These are phyloP conservation scores for Sebastes iracundus DNA, from an alignment of 2,797 vertebrate genomes.

Conservation along the genomic window DNA sequence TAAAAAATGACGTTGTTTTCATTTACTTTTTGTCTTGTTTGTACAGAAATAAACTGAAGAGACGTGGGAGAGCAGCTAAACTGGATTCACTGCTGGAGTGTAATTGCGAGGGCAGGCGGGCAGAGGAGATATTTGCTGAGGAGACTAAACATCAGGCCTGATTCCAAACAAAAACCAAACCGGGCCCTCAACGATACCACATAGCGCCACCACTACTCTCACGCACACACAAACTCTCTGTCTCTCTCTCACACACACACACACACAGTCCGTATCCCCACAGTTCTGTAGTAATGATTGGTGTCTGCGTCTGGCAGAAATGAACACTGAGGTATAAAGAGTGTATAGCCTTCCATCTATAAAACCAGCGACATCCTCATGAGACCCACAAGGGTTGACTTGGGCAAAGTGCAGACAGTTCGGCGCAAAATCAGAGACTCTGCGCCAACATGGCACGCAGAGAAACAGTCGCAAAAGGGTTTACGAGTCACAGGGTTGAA, in stretches of 20 bases:
- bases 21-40: slow-evolving; percentile 20
- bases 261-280: slow-evolving; percentile 63
- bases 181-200: slow-evolving; percentile 76
- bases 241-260: slow-evolving; percentile 19
- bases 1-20: slow-evolving; percentile 9
- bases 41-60: slow-evolving; percentile 40
- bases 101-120: slow-evolving; percentile 70
- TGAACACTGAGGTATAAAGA: slow-evolving; percentile 77
- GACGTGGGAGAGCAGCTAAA: slow-evolving; percentile 45
- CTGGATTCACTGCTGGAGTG: slow-evolving; percentile 57
- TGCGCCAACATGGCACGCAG: slow-evolving; percentile 58
- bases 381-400: slow-evolving; percentile 70
- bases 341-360: slow-evolving; percentile 72
- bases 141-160: slow-evolving; percentile 80
- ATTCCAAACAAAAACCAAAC: slow-evolving; percentile 81
- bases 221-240: slow-evolving; percentile 56
- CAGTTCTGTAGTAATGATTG: slow-evolving; percentile 83
- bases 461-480: slow-evolving; percentile 33
- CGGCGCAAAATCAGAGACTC: slow-evolving; percentile 61
- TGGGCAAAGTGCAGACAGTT: slow-evolving; percentile 70
- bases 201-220: slow-evolving; percentile 80
- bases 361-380: slow-evolving; percentile 77
- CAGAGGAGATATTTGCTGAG: slow-evolving; percentile 80
- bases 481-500: slow-evolving; percentile 53
- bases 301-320: slow-evolving; percentile 81